A percentile compares a stretch with the other conserved stretches of the same genome.
Conservation (phyloP, 2,113 vertebrate genomes). For the Leptocoma aspasia region DNA sequence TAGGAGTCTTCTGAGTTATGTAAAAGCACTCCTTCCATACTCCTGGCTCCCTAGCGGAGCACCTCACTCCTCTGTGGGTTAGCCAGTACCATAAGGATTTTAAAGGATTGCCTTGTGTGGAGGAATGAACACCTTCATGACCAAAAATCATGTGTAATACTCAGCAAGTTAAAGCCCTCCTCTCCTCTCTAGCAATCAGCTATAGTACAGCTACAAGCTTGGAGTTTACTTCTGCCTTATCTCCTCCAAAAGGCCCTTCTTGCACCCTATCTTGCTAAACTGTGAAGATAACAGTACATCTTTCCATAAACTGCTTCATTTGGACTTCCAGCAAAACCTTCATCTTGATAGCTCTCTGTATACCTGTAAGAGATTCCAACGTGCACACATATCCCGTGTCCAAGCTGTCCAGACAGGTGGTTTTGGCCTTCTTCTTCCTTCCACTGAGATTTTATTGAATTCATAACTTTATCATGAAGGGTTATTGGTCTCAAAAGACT, state of each 20-base stretch:
- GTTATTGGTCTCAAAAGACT: neutral
- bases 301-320: neutral
- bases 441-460: neutral
- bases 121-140: neutral
- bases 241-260: neutral
- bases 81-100: neutral
- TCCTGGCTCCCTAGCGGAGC: neutral
- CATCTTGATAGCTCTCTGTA: neutral
- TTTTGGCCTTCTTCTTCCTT: neutral
- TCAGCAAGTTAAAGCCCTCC: neutral
- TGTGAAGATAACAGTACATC: neutral
- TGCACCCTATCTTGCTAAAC: neutral
- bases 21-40: neutral
- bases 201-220: fast-evolving
- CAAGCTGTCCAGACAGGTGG: fast-evolving
- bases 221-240: neutral
- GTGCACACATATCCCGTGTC: fast-evolving
- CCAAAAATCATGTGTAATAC: neutral
- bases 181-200: neutral
- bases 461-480: neutral
- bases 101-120: fast-evolving
- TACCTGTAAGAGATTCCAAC: neutral
- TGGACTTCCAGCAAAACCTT: neutral
- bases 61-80: neutral
- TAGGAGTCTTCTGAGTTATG: neutral